Evolutionary conservation across 2,113 vertebrate genomes (phyloP).

Genomic region (Ochotona curzoniae): DNA sequence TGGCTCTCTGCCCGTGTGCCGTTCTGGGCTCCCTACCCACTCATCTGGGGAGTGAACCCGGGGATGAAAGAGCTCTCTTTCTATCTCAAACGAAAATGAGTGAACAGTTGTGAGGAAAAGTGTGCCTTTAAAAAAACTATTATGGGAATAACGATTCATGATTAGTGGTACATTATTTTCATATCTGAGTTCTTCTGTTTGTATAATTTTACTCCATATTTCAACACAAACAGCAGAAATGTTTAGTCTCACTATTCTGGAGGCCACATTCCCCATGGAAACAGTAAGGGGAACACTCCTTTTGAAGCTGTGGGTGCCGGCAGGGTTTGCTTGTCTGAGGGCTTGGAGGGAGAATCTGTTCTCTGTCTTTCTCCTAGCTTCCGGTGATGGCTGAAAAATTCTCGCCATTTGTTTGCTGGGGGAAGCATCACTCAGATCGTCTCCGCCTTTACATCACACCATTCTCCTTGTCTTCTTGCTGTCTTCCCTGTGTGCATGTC

Average conservation of each 20-base stretch:
- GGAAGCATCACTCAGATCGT: not conserved
- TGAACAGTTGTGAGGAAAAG: not conserved
- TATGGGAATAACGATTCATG: not conserved
- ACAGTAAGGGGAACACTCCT: not conserved
- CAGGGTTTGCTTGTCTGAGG: no score
- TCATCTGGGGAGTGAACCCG: no score
- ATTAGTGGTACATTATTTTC: not conserved
- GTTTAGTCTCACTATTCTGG: no score
- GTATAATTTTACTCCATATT: not conserved
- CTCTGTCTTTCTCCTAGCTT: not conserved
- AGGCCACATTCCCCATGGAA: not conserved
- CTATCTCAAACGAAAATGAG: no score
- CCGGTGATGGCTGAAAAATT: not conserved
- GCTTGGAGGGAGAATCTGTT: not conserved
- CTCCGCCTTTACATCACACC: not conserved
- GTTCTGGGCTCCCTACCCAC: no score
- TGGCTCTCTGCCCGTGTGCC: no score
- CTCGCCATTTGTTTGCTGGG: not conserved
- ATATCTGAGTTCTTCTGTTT: not conserved
- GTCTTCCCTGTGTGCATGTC: not conserved
- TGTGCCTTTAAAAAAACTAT: not conserved
- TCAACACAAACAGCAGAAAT: not conserved
- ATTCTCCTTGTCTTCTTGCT: not conserved
- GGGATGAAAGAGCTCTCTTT: no score
- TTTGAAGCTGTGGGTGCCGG: not conserved